Conservation (phyloP, 2,113 vertebrate genomes). For the Hemibagrus wyckioides region DNA sequence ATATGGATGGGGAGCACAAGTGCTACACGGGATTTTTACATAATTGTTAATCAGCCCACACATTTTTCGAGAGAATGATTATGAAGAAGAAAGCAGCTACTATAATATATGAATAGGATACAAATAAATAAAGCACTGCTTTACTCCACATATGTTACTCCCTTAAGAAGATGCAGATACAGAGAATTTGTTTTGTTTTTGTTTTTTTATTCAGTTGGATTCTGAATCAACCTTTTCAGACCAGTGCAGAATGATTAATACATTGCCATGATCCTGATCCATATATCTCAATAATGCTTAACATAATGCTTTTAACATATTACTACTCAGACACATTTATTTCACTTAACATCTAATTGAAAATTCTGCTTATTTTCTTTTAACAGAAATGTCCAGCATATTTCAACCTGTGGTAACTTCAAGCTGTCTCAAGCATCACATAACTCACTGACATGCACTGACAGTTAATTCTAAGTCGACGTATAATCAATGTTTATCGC, state of each 20-base stretch:
- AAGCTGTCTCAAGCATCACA: neutral
- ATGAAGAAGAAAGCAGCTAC: neutral
- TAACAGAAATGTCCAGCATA: neutral
- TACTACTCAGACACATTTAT: constrained; percentile 10
- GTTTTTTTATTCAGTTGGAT: neutral
- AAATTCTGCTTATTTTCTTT: neutral
- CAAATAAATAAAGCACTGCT: neutral
- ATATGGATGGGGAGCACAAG: neutral
- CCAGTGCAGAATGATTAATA: neutral
- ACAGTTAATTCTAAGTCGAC: neutral
- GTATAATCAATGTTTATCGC: constrained; percentile 5
- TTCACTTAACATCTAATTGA: neutral
- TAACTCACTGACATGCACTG: constrained; percentile 2
- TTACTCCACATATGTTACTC: neutral
- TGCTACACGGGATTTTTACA: neutral
- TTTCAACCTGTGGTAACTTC: neutral
- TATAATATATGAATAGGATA: neutral
- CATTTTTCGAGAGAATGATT: neutral
- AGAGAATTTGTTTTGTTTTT: neutral
- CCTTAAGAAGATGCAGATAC: neutral
- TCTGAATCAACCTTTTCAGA: neutral
- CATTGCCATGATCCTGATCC: neutral
- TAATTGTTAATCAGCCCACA: neutral
- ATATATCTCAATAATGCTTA: neutral
- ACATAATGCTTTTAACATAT: neutral